Base-by-base conservation (phyloP, 1,140 invertebrate species). In the Episyrphus balteatus region DNA sequence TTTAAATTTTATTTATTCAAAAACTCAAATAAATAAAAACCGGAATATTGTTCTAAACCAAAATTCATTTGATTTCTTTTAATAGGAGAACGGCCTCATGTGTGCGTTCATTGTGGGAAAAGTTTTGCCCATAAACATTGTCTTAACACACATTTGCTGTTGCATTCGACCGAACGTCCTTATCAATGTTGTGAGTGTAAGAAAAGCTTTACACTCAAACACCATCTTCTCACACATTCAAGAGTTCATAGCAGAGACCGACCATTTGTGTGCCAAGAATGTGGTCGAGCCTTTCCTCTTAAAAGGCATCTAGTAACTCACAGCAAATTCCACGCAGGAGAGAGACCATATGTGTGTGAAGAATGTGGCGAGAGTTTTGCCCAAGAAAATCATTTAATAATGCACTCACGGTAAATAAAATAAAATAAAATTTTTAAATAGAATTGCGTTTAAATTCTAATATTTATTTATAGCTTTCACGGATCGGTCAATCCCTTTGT, bases 351-450 rank as follows among this genome's bases (percentile, higher is more conserved):
- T 66, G 83, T 88, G 33, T 92, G 89, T 68, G 80, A 82, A 55
- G 81, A 88, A 50, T 92, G 89, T 68, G 86, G 86, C 14, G 89
- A 92, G 63, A 88, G 86, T 36, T 92, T 92, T 68, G 84, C 84
- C 6, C 82, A 86, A 57, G 85, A 88, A 69, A 84, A 84, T 65
- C 80, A 83, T 55, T 68, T 84, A 39, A 81, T 79, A 61, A 85
- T 84, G 82, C 83, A 86, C 69, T 84, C 83, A 55, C 72, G 84
- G 54, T 66, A 42, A 51, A 53, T 46, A 31, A 50, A 0, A 3
- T 2, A 15, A 36, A 33, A 34, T 10, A 19, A 33, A 45, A 10
- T 18, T 2, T 30, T 31, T 30, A 45, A 15, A 10, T 33, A 33
- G 10, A 14, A 42, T 33, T 37, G 40, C 33, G 11, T 40, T 38